These are phyloP conservation scores for Sitophilus oryzae DNA, from an alignment of 1,140 invertebrate genomes.

Conservation along the genomic window DNA sequence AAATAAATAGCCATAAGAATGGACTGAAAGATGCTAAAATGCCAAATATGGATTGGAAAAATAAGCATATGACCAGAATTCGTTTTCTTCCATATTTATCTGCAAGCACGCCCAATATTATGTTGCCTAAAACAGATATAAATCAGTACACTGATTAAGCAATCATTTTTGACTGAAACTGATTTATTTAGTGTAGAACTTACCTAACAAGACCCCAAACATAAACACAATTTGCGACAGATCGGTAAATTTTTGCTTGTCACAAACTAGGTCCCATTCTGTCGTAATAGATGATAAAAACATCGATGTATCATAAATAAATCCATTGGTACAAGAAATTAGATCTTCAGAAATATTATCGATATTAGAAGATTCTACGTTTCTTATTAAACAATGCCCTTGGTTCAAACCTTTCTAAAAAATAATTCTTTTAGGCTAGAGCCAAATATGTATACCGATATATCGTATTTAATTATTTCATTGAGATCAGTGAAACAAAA, in stretches of 20 bases:
- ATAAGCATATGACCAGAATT: slow-evolving; percentile 40
- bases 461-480: no score
- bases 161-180: not conserved
- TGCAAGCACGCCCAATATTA: slow-evolving; percentile 48
- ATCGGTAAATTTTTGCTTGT: slow-evolving; percentile 45
- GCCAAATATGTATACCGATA: not conserved
- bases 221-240: slow-evolving; percentile 49
- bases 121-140: slow-evolving; percentile 44
- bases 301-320: slow-evolving; percentile 46
- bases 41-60: slow-evolving; percentile 54
- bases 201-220: slow-evolving; percentile 48
- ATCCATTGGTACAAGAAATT: slow-evolving; percentile 37
- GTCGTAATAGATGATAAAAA: slow-evolving; percentile 48
- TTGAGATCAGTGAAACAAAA: no score
- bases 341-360: slow-evolving; percentile 8
- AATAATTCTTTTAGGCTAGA: not conserved
- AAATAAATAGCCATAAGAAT: slow-evolving; percentile 55
- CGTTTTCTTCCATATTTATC: slow-evolving; percentile 45
- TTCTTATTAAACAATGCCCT: not conserved
- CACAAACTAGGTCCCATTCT: slow-evolving; percentile 51
- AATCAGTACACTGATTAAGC: not conserved
- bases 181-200: slow-evolving; percentile 1
- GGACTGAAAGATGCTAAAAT: slow-evolving; percentile 53
- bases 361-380: not conserved
- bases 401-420: not conserved